These are phyloP conservation scores for Branchellion lobata DNA, from an alignment of 2,888 invertebrate species.

Conservation along the genomic window DNA sequence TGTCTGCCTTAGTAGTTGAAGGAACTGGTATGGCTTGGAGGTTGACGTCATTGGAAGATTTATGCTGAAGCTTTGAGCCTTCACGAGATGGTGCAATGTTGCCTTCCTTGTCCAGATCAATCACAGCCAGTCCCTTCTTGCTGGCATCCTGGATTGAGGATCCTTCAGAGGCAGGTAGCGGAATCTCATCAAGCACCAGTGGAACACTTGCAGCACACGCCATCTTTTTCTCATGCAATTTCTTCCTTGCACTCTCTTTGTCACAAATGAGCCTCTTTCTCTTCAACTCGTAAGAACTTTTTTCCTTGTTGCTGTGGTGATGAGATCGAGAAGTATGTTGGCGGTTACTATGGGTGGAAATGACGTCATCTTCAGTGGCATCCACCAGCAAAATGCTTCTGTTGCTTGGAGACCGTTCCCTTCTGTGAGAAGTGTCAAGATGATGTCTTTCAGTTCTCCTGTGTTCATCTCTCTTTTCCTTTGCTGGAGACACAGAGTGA, in stretches of 20 bases:
- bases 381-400: not conserved
- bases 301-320: not conserved
- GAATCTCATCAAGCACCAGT: not conserved
- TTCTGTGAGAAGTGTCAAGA: not conserved
- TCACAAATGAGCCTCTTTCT: not conserved
- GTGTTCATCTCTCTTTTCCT: not conserved
- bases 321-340: not conserved
- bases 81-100: not conserved
- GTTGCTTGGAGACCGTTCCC: not conserved
- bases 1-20: too few relatives aligned
- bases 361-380: not conserved
- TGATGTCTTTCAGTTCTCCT: not conserved
- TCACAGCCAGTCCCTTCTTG: not conserved
- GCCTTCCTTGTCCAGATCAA: conserved; percentile 1
- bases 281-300: not conserved
- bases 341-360: not conserved
- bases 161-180: not conserved
- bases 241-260: too few relatives aligned
- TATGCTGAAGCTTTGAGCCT: not conserved
- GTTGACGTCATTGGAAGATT: not conserved
- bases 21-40: not conserved
- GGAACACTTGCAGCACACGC: too few relatives aligned
- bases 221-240: too few relatives aligned
- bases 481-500: not conserved
- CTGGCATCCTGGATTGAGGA: too few relatives aligned